These are phyloP conservation scores for Macropus fuliginosus DNA, from an alignment of 2,797 vertebrate genomes.

Conservation along the genomic window DNA sequence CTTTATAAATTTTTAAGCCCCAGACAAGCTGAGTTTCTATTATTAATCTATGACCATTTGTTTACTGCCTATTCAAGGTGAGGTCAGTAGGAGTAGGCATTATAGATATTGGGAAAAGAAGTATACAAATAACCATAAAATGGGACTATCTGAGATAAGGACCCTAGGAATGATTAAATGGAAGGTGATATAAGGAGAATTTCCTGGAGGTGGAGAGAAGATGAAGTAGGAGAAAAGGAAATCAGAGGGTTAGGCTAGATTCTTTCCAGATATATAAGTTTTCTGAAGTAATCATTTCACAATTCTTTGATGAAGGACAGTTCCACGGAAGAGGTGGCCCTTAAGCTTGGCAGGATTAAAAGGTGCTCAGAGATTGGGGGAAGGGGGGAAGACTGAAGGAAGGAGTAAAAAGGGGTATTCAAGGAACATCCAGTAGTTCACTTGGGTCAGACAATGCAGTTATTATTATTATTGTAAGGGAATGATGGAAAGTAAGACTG, in stretches of 20 bases:
- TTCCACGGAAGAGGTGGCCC: not conserved
- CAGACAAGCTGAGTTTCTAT: not conserved
- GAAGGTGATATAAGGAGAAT: slow-evolving; percentile 23
- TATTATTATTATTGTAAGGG: not conserved
- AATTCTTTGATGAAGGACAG: not conserved
- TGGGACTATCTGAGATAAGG: not conserved
- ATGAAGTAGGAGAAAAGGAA: not conserved
- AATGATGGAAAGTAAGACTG: not conserved
- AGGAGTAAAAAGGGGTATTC: not conserved
- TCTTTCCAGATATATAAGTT: not conserved
- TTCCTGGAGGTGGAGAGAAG: not conserved
- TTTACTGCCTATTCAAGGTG: not conserved
- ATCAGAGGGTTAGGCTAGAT: not conserved
- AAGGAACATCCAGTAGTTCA: not conserved
- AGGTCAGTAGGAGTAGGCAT: not conserved
- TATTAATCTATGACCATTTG: not conserved
- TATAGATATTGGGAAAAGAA: not conserved
- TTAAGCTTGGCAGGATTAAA: not conserved
- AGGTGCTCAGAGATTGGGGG: not conserved
- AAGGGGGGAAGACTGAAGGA: not conserved
- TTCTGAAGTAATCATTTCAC: not conserved
- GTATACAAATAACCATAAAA: not conserved
- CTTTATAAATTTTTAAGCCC: not conserved
- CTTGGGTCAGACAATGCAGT: not conserved
- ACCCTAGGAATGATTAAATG: not conserved